These are phyloP conservation scores for Drosophila falleni DNA, from an alignment of 2,888 invertebrate species.

Conservation along the genomic window DNA sequence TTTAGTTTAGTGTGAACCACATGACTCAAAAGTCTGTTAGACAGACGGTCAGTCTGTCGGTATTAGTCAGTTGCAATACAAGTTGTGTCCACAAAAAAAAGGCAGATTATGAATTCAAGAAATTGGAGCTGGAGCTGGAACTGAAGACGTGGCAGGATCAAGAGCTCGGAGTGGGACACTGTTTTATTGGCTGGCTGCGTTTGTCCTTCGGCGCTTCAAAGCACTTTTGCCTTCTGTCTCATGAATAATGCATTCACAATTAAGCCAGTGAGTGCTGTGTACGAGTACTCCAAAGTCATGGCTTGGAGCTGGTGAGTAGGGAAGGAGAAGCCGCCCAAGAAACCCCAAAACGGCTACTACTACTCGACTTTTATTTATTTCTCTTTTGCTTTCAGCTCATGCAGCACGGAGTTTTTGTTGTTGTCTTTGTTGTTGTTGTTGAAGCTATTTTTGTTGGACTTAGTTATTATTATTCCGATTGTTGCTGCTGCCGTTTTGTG, in stretches of 20 bases:
- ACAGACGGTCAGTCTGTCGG: conserved; percentile 26
- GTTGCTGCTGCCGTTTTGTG: conserved; percentile 36
- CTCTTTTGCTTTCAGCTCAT: conserved; percentile 27
- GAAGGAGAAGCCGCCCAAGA: not conserved
- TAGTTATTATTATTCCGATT: conserved; percentile 64
- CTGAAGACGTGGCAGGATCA: conserved; percentile 1
- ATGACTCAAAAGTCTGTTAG: conserved; percentile 58
- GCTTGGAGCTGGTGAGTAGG: not conserved
- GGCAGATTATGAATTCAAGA: conserved; percentile 9
- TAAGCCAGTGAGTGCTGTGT: conserved; percentile 62
- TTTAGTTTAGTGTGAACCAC: conserved; percentile 41
- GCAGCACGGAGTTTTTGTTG: conserved; percentile 11
- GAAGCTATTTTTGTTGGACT: conserved; percentile 25
- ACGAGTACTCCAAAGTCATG: conserved; percentile 25
- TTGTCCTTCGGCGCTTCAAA: conserved; percentile 44
- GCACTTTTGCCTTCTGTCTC: conserved; percentile 51
- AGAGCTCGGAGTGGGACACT: conserved; percentile 32
- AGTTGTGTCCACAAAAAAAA: conserved; percentile 30
- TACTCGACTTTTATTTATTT: conserved; percentile 25
- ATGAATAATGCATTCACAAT: conserved; percentile 80
- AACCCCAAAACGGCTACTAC: conserved; percentile 14
- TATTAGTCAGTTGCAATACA: conserved; percentile 43
- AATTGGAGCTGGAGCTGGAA: conserved; percentile 13
- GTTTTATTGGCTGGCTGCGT: conserved; percentile 73
- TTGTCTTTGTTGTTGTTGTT: conserved; percentile 54